Evolutionary conservation across 2,888 invertebrate genomes (phyloP).

Genomic region (Drosophila infuscata): DNA sequence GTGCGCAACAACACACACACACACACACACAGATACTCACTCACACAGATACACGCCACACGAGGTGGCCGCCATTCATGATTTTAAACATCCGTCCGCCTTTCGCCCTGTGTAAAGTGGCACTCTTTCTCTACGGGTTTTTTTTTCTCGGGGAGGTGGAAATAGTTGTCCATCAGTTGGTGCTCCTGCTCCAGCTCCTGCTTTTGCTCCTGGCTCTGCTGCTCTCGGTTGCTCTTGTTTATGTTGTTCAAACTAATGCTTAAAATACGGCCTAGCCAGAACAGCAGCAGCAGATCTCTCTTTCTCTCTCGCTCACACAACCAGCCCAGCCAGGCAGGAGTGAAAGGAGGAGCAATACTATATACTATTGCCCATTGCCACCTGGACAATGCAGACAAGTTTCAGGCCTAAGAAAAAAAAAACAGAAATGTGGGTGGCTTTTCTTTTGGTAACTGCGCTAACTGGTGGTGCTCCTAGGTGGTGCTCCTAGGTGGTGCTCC

Average conservation of each 20-base stretch:
- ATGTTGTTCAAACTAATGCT: conserved; percentile 80
- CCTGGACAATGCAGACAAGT: conserved; percentile 44
- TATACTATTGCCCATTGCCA: conserved; percentile 34
- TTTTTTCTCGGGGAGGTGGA: conserved; percentile 16
- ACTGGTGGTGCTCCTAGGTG: conserved; percentile 4
- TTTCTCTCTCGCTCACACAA: conserved; percentile 41
- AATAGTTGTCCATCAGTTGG: conserved; percentile 53
- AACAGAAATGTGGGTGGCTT: conserved; percentile 37
- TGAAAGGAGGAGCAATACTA: conserved; percentile 22
- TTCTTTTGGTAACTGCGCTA: not conserved
- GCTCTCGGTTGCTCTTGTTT: conserved; percentile 50
- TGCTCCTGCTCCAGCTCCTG: not conserved
- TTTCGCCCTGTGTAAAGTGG: conserved; percentile 50
- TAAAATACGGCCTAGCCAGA: conserved; percentile 75
- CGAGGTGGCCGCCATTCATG: conserved; percentile 71
- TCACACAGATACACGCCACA: conserved; percentile 9
- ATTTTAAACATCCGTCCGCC: conserved; percentile 58
- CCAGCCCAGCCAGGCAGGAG: not conserved
- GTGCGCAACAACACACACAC: conserved; percentile 26
- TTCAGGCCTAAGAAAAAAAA: conserved; percentile 10
- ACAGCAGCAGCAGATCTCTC: conserved; percentile 5
- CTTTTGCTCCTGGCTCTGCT: not conserved
- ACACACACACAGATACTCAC: conserved; percentile 22
- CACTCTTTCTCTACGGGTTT: conserved; percentile 33
- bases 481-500: too few relatives aligned